A percentile compares a stretch with the other conserved stretches of the same genome.
phyloP scores from a whole-genome alignment of 1,140 invertebrate species.

The Acromyrmex echinatior region DNA sequence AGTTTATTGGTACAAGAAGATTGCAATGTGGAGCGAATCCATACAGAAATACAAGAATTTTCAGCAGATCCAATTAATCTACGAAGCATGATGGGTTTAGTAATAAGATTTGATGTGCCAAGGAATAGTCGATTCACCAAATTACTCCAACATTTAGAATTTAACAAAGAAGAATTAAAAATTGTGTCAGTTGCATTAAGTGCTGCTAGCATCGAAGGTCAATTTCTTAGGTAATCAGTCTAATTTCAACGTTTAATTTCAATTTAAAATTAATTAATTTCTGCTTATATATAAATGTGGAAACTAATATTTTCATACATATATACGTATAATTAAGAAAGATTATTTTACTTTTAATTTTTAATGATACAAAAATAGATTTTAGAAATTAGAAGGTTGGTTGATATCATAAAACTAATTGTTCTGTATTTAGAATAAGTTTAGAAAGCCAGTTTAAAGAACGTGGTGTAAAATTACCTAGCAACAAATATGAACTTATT shows the following conservation, averaged over 20 bases:
- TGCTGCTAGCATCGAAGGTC: constrained; percentile 70
- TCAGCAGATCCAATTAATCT: constrained; percentile 65
- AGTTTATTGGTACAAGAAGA: constrained; percentile 68
- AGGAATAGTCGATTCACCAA: constrained; percentile 62
- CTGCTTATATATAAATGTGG: neutral
- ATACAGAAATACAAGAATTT: constrained; percentile 61
- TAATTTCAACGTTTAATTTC: neutral
- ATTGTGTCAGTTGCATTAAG: constrained; percentile 62
- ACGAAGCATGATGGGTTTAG: constrained; percentile 64
- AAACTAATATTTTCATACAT: neutral
- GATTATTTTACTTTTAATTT: neutral
- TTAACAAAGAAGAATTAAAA: constrained; percentile 60
- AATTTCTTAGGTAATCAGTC: constrained; percentile 70
- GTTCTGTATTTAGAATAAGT: constrained; percentile 64
- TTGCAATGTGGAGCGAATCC: constrained; percentile 59
- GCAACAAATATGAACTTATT: constrained; percentile 65
- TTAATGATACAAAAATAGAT: neutral
- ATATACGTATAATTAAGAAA: neutral
- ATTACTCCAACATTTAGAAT: constrained; percentile 66
- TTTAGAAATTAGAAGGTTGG: neutral
- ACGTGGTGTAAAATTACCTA: constrained; percentile 44
- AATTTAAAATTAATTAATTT: constrained; percentile 26
- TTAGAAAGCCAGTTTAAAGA: constrained; percentile 69
- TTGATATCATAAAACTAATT: neutral
- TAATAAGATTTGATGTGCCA: constrained; percentile 70